These are phyloP conservation scores for Amphibalanus amphitrite DNA, from an alignment of 1,140 invertebrate genomes.

Conservation along the genomic window DNA sequence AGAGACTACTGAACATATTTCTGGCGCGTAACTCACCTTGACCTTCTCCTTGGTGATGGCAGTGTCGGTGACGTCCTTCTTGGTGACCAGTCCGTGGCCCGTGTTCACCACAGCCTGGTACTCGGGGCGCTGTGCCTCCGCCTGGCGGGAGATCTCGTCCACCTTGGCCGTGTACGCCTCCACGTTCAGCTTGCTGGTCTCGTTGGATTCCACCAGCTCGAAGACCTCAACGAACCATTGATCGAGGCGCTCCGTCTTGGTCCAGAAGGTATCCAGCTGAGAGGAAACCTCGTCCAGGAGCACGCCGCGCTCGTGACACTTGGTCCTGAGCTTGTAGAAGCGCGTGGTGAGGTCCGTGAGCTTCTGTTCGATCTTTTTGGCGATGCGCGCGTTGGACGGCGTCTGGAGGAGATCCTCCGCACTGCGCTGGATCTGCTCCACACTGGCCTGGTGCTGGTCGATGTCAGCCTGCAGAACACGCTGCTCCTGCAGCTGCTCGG, in stretches of 20 bases:
- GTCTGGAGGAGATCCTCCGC: conserved; percentile 61
- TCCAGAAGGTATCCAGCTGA: conserved; percentile 50
- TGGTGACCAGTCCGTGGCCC: conserved; percentile 64
- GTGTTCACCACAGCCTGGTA: conserved; percentile 60
- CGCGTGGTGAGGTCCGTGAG: conserved; percentile 61
- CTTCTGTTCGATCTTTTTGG: conserved; percentile 74
- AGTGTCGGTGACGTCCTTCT: conserved; percentile 78
- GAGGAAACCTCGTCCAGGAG: conserved; percentile 62
- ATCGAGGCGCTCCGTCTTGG: conserved; percentile 29
- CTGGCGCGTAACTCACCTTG: conserved; percentile 46
- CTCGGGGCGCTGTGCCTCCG: conserved; percentile 36
- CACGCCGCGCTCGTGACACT: conserved; percentile 53
- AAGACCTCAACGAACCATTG: conserved; percentile 37
- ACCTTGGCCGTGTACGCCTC: conserved; percentile 50
- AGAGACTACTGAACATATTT: too few relatives aligned
- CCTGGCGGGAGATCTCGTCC: conserved; percentile 30
- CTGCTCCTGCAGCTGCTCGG: conserved; percentile 72
- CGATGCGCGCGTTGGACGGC: conserved; percentile 64
- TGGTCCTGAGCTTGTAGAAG: conserved; percentile 69
- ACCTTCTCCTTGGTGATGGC: conserved; percentile 66
- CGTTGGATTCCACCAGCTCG: conserved; percentile 54
- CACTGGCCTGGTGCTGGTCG: conserved; percentile 61
- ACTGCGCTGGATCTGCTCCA: conserved; percentile 57
- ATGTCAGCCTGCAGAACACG: conserved; percentile 62
- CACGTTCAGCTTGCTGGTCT: conserved; percentile 43